phyloP scores from a whole-genome alignment of 2,113 vertebrate genomes.

The Probosciger aterrimus region DNA sequence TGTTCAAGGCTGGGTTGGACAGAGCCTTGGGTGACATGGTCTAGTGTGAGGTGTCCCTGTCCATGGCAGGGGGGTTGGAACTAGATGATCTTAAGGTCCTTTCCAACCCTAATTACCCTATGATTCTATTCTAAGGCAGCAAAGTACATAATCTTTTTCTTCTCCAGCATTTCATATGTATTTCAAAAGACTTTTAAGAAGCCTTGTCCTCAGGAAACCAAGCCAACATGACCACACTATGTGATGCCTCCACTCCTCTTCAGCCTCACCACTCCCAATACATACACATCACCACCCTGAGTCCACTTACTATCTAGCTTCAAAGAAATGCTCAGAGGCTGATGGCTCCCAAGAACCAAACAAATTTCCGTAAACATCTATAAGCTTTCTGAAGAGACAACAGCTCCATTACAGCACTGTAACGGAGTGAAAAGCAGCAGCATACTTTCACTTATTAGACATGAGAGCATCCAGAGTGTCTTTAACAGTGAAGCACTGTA shows the following conservation, averaged over 20 bases:
- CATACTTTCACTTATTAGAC: neutral
- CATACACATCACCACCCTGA: accelerated
- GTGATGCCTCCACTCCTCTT: neutral
- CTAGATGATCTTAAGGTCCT: no score
- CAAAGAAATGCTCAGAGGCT: neutral
- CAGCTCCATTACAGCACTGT: neutral
- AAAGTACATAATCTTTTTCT: neutral
- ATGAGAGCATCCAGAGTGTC: neutral
- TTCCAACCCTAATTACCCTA: no score
- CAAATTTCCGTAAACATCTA: neutral
- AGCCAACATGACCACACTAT: neutral
- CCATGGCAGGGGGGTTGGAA: no score
- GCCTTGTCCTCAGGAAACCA: neutral
- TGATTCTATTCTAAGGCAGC: neutral
- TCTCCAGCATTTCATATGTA: neutral
- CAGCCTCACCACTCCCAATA: neutral
- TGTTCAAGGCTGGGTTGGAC: no score
- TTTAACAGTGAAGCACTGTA: neutral
- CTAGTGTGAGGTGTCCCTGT: no score
- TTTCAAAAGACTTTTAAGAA: neutral
- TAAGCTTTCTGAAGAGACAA: neutral
- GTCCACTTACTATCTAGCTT: neutral
- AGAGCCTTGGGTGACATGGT: no score
- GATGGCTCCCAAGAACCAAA: neutral
- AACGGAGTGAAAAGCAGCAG: neutral